These are phyloP conservation scores for Sinonovacula constricta DNA, from an alignment of 1,140 invertebrate genomes.

Conservation along the genomic window DNA sequence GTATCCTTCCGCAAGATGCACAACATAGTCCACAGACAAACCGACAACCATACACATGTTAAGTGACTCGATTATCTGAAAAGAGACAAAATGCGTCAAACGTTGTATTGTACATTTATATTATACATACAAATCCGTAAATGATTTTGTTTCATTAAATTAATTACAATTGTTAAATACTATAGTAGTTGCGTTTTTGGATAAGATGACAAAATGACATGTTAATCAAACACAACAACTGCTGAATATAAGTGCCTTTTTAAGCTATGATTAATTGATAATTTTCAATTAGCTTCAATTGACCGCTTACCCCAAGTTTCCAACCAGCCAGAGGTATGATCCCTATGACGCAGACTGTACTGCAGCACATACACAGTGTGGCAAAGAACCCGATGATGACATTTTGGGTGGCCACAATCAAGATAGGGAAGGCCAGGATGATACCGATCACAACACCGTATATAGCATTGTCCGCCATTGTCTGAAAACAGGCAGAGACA, in stretches of 20 bases:
- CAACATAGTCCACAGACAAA: conserved; percentile 75
- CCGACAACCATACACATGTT: conserved; percentile 74
- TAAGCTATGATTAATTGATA: too few relatives aligned
- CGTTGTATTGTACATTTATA: background rate
- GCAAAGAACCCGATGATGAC: conserved; percentile 61
- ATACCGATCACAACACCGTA: conserved; percentile 54
- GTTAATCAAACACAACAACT: too few relatives aligned
- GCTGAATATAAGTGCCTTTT: too few relatives aligned
- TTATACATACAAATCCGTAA: background rate
- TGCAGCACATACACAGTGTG: conserved; percentile 59
- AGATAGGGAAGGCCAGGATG: conserved; percentile 60
- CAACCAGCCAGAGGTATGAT: conserved; percentile 60
- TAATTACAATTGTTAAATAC: background rate
- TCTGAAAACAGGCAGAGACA: conserved; percentile 47
- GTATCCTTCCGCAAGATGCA: conserved; percentile 75
- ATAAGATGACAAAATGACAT: too few relatives aligned
- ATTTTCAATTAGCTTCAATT: too few relatives aligned
- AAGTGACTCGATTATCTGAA: conserved; percentile 71
- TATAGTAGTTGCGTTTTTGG: too few relatives aligned
- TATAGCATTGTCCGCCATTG: conserved; percentile 54
- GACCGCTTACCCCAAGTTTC: conserved; percentile 65
- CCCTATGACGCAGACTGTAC: conserved; percentile 60
- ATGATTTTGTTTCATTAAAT: background rate
- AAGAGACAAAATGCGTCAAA: conserved; percentile 25
- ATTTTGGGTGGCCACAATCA: conserved; percentile 61